Percentiles rank a stretch among this genome's conserved stretches.
Evolutionary conservation across 2,113 vertebrate genomes (phyloP).

Genomic region (Clupea harengus): DNA sequence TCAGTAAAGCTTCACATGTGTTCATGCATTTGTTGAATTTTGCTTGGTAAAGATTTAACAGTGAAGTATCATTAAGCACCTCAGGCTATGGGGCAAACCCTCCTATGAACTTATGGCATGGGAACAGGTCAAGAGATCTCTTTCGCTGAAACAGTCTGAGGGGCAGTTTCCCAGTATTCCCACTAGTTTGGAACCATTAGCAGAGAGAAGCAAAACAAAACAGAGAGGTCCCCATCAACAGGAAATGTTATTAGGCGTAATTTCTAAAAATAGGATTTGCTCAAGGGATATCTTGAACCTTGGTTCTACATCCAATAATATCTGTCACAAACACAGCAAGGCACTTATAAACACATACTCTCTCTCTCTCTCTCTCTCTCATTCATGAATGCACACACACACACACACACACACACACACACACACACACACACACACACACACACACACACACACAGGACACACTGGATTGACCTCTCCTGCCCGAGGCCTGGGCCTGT

Average conservation of each 20-base stretch:
- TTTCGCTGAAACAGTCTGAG: neutral
- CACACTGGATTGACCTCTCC: neutral
- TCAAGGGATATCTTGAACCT: neutral
- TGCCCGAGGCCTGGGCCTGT: neutral
- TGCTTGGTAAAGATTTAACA: neutral
- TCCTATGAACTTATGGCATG: neutral
- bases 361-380: no score
- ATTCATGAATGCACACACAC: neutral
- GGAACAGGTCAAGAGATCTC: neutral
- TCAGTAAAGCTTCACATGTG: neutral
- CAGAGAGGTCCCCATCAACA: neutral
- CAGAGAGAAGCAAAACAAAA: neutral
- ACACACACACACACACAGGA: neutral
- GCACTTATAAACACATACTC: neutral
- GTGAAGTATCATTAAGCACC: neutral
- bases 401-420: constrained; percentile 2
- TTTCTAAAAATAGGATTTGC: neutral
- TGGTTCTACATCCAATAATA: neutral
- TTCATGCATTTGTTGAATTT: neutral
- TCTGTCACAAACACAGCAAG: neutral
- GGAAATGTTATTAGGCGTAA: neutral
- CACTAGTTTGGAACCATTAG: neutral
- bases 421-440: neutral
- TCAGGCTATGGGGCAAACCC: neutral
- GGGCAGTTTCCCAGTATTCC: neutral